These are phyloP conservation scores for Disparrhopalites patrizii DNA, from an alignment of 2,888 invertebrate genomes.

Conservation along the genomic window DNA sequence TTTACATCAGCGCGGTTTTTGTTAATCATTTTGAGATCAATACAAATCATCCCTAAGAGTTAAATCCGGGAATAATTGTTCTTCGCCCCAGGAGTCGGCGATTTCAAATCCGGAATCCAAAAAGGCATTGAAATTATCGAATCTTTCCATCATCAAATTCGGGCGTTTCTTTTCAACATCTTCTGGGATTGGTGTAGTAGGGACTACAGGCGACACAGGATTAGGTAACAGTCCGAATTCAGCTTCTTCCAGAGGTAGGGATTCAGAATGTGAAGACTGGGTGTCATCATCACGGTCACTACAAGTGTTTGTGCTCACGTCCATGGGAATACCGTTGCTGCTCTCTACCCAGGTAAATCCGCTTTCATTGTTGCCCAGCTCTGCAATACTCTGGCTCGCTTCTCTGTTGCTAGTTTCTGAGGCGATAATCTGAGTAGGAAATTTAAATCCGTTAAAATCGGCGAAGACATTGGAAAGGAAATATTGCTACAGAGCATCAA, in stretches of 20 bases:
- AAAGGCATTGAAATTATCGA: slow-evolving; percentile 17
- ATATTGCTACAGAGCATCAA: background rate
- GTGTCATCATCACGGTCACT: slow-evolving; percentile 12
- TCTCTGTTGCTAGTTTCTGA: slow-evolving; percentile 22
- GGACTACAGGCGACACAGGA: slow-evolving; percentile 21
- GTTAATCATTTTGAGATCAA: slow-evolving; percentile 22
- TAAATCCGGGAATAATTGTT: slow-evolving; percentile 30
- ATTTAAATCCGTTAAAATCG: no score
- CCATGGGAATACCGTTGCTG: background rate
- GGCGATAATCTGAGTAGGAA: slow-evolving; percentile 16
- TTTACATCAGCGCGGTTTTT: no score
- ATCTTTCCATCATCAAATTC: slow-evolving; percentile 1
- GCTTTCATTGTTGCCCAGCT: slow-evolving; percentile 27
- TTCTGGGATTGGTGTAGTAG: background rate
- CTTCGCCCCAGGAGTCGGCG: slow-evolving; percentile 15
- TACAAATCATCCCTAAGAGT: slow-evolving; percentile 7
- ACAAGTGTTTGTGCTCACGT: slow-evolving; percentile 3
- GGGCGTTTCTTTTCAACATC: background rate
- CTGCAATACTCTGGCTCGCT: slow-evolving; percentile 11
- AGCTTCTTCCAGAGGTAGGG: slow-evolving; percentile 26
- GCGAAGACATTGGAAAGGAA: background rate
- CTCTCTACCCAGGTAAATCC: slow-evolving; percentile 25
- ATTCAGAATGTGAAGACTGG: slow-evolving; percentile 7
- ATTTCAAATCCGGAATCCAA: slow-evolving; percentile 17
- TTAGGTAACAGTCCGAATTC: slow-evolving; percentile 24